Evolutionary conservation across 2,797 vertebrate species (phyloP).

Genomic region (Hipposideros larvatus): DNA sequence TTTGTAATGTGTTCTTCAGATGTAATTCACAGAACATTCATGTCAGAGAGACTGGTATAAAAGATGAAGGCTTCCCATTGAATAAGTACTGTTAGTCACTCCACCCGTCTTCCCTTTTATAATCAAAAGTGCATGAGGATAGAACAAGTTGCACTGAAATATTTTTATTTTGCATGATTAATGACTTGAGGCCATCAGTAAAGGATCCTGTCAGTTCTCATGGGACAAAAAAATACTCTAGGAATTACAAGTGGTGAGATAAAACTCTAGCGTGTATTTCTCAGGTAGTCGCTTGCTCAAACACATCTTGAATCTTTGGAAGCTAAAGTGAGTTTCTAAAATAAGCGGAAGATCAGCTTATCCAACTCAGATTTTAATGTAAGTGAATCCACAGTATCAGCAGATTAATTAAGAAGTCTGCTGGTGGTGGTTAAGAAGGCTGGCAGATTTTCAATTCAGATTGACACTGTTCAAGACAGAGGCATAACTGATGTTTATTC

Average conservation of each 20-base stretch:
- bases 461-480: conserved; percentile 81
- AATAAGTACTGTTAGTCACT: conserved; percentile 72
- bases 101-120: conserved; percentile 46
- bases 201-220: conserved; percentile 38
- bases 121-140: conserved; percentile 55
- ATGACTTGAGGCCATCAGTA: conserved; percentile 43
- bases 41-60: conserved; percentile 48
- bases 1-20: conserved; percentile 69
- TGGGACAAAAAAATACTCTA: neutral
- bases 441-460: conserved; percentile 83
- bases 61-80: conserved; percentile 60
- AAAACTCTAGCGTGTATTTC: neutral
- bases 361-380: conserved; percentile 57
- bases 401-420: conserved; percentile 81
- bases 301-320: conserved; percentile 47
- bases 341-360: conserved; percentile 41
- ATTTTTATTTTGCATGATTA: conserved; percentile 78
- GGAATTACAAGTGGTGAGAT: neutral
- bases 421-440: conserved; percentile 58
- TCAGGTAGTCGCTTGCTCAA: conserved; percentile 51
- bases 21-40: conserved; percentile 70
- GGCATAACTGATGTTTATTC: conserved; percentile 83
- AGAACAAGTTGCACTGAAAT: conserved; percentile 60
- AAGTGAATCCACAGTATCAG: neutral
- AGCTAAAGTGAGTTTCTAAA: conserved; percentile 66